A percentile compares a stretch with the other conserved stretches of the same genome.
These are phyloP conservation scores for Echeneis naucrates DNA, from an alignment of 2,797 vertebrate species.

Conservation along the genomic window DNA sequence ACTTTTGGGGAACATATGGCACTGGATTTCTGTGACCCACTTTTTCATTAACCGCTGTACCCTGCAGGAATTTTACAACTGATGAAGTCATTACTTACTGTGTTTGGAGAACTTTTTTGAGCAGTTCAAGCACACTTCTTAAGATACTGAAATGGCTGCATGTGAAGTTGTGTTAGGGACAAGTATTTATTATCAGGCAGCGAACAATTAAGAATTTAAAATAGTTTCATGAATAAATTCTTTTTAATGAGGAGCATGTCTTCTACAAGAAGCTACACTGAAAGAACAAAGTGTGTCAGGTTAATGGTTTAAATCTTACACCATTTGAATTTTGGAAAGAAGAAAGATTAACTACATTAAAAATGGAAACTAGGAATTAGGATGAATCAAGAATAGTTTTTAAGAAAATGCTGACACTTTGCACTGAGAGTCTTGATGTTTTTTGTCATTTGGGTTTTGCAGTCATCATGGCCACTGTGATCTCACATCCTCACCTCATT, in stretches of 20 bases:
- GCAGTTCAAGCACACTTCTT: background rate
- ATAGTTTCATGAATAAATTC: background rate
- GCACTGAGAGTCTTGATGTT: too few species aligned
- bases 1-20: constrained; percentile 64
- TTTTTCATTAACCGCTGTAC: constrained; percentile 63
- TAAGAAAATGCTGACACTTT: background rate
- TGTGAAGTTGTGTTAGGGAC: background rate
- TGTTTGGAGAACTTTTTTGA: constrained; percentile 40
- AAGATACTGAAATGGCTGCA: constrained; percentile 5
- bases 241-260: background rate
- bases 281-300: background rate
- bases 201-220: constrained; percentile 1
- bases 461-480: constrained; percentile 2
- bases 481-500: constrained; percentile 4
- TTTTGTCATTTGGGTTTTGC: too few species aligned
- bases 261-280: background rate
- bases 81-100: constrained; percentile 51
- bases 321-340: background rate
- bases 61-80: constrained; percentile 60
- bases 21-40: constrained; percentile 69
- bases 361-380: background rate
- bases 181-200: background rate
- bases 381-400: background rate
- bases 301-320: background rate
- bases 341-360: background rate